Evolutionary conservation across 2,888 invertebrate species (phyloP).

Genomic region (Mactromeris polynyma): DNA sequence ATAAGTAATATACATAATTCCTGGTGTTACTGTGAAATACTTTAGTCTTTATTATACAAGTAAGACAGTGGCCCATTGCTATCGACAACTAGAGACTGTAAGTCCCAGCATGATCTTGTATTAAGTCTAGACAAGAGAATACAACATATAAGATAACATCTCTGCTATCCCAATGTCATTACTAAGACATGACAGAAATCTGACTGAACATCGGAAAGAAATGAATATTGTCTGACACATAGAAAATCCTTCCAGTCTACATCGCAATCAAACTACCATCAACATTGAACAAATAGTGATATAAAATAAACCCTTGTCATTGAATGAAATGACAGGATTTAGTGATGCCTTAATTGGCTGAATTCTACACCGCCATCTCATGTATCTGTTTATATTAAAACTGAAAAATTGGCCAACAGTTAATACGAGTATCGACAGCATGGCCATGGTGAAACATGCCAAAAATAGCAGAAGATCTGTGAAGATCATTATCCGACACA

Average conservation of each 20-base stretch:
- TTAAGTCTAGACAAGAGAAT: background rate
- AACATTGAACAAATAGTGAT: background rate
- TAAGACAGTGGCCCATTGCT: background rate
- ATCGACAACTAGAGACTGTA: background rate
- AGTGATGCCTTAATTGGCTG: background rate
- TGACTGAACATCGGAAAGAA: conserved; percentile 20
- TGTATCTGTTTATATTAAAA: too few relatives aligned
- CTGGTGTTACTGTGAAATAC: background rate
- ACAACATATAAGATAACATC: conserved; percentile 14
- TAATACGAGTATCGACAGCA: too few relatives aligned
- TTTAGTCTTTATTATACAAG: background rate
- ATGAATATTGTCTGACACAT: conserved; percentile 28
- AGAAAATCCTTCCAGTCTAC: background rate
- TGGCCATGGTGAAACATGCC: too few relatives aligned
- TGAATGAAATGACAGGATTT: background rate
- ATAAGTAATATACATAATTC: too few relatives aligned
- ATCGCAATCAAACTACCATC: background rate
- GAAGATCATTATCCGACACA: too few relatives aligned
- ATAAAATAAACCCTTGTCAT: background rate
- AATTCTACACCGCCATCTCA: too few relatives aligned
- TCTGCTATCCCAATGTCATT: conserved; percentile 15
- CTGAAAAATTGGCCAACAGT: too few relatives aligned
- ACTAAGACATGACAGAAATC: conserved; percentile 13
- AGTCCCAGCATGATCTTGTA: background rate
- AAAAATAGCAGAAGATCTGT: too few relatives aligned